These are phyloP conservation scores for Reinhardtius hippoglossoides DNA, from an alignment of 2,113 vertebrate genomes.

Conservation along the genomic window DNA sequence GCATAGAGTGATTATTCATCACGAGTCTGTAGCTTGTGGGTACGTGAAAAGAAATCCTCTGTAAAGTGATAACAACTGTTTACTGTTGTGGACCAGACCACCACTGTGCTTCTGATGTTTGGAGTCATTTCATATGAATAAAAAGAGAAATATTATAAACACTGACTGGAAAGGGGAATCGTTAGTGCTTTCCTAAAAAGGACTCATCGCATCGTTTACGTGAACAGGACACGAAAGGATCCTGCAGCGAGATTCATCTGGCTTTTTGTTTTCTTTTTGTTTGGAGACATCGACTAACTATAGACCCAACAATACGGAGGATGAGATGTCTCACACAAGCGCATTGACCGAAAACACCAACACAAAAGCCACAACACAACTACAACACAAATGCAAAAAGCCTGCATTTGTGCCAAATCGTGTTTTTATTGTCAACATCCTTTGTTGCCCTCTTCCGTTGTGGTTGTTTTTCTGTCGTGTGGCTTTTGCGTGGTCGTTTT, in stretches of 20 bases:
- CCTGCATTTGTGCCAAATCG: no score
- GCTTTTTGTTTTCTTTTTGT: not conserved
- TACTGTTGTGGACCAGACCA: not conserved
- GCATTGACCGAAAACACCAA: no score
- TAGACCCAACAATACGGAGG: no score
- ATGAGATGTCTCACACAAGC: not conserved
- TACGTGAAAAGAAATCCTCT: not conserved
- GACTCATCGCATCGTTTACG: not conserved
- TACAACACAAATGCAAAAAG: no score
- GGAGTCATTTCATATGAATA: not conserved
- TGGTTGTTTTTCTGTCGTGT: no score
- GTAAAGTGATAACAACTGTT: not conserved
- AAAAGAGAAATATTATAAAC: not conserved
- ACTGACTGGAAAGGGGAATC: not conserved
- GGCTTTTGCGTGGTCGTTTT: no score
- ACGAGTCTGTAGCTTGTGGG: not conserved
- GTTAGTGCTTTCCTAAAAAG: constrained; percentile 8
- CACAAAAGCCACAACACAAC: no score
- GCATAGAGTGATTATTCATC: not conserved
- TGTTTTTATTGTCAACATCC: no score
- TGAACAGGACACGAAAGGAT: not conserved
- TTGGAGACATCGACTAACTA: not conserved
- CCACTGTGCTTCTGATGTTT: not conserved
- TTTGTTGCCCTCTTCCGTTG: no score
- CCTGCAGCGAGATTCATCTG: not conserved